Conservation (phyloP, 2,113 vertebrate genomes). For the Actenoides lindsayi region DNA sequence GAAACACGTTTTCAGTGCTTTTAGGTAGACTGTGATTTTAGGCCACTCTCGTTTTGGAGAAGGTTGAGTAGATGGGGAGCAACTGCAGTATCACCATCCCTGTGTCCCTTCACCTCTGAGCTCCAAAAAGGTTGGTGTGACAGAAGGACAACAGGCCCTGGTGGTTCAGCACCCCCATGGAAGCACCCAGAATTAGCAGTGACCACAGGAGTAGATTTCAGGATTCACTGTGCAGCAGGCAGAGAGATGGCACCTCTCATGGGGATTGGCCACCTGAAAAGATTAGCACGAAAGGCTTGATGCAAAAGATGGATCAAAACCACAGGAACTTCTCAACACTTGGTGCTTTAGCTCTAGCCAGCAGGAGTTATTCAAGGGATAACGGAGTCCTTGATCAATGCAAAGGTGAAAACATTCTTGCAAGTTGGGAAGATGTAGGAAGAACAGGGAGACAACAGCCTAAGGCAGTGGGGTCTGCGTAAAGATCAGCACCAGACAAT, state of each 20-base stretch:
- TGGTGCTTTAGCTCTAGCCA: not conserved
- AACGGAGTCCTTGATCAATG: not conserved
- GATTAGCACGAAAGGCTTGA: not conserved
- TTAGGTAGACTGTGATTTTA: not conserved
- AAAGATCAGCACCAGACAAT: not conserved
- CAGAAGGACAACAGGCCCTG: not conserved
- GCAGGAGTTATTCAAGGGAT: not conserved
- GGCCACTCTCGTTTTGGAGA: not conserved
- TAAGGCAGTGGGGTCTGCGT: not conserved
- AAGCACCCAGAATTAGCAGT: not conserved
- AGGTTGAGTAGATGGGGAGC: not conserved
- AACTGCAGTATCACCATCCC: not conserved
- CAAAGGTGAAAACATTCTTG: not conserved
- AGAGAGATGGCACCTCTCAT: not conserved
- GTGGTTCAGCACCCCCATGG: not conserved
- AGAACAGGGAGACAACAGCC: not conserved
- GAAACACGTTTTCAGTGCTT: not conserved
- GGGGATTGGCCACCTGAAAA: not conserved
- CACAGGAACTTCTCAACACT: not conserved
- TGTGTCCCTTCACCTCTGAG: not conserved
- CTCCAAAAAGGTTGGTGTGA: not conserved
- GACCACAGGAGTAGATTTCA: not conserved
- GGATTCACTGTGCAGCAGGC: not conserved
- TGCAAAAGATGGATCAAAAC: not conserved
- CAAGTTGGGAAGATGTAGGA: not conserved